Evolutionary conservation across 2,113 vertebrate genomes (phyloP), one percentile per base, ranked within the genome.

Genomic region (Tragelaphus strepsiceros): DNA sequence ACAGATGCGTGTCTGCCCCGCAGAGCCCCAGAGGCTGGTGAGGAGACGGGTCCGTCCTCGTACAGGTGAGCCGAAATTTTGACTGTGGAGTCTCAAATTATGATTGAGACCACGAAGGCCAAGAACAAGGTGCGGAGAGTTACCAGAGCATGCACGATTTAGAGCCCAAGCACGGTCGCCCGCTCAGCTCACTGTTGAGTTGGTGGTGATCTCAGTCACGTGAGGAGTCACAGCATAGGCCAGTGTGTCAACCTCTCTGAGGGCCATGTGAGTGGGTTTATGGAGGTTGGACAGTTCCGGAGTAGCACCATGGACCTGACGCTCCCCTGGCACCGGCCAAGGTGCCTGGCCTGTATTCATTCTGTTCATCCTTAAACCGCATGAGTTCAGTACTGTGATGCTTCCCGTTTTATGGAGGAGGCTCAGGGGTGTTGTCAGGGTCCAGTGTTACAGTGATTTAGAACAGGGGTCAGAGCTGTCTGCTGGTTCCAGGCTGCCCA

Each of bases 131-230:
- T 32, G 4, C 0, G 5, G 6, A 14, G 43, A 30, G 16, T 3
- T 2, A 4, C 9, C 24, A 2, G 51, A 85, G 58, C 2, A 39
- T 71, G 8, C 35, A 24, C 2, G 0, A 49, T n/a, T 4, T 3
- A 67, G 32, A 26, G 54, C n/a, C 5, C 0, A 56, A 9, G 35
- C 10, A 2, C 13, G 7, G 13, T 10, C 0, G 0, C 53, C 39
- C 46, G 51, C 51, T 21, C 22, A 74, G 77, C 59, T 53, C 28
- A 7, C 32, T 12, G 58, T 43, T 28, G 17, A 39, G 2, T 12
- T 32, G 13, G 43, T 2, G 13, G 11, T 32, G 54, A 30, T 26
- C 14, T 51, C 32, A 24, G 81, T 51, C 16, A n/a, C 6, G 4
- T 4, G 56, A n/a, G 82, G 80, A 10, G 46, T 54, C 43, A 35